Evolutionary conservation across 2,797 vertebrate genomes (phyloP).

Genomic region (Epinephelus malabaricus): DNA sequence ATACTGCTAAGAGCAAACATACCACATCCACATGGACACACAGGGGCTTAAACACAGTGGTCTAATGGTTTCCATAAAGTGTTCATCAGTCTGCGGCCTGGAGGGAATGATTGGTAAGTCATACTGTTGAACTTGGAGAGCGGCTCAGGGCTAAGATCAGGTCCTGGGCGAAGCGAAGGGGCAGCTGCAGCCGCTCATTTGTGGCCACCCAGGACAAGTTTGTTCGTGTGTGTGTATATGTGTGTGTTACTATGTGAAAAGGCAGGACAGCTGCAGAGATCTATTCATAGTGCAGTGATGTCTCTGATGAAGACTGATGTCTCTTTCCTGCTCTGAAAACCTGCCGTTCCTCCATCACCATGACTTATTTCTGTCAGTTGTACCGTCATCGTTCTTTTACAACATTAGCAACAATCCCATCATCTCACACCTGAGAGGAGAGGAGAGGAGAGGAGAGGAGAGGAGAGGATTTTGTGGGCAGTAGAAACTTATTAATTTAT

Average conservation of each 20-base stretch:
- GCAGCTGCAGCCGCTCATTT: slow-evolving; percentile 75
- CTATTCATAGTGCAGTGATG: slow-evolving; percentile 74
- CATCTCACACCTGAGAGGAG: slow-evolving; percentile 9
- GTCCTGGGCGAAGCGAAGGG: slow-evolving; percentile 59
- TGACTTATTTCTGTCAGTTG: slow-evolving; percentile 66
- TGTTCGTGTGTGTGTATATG: slow-evolving; percentile 39
- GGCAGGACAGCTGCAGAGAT: slow-evolving; percentile 71
- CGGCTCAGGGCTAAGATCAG: slow-evolving; percentile 55
- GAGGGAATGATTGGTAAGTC: slow-evolving; percentile 60
- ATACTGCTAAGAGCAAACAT: slow-evolving; percentile 52
- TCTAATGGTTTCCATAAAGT: slow-evolving; percentile 77
- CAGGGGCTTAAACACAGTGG: slow-evolving; percentile 53
- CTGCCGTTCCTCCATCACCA: slow-evolving; percentile 61
- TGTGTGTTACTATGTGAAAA: slow-evolving; percentile 65
- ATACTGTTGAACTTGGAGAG: slow-evolving; percentile 71
- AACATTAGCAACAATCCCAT: slow-evolving; percentile 28
- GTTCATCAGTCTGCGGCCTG: slow-evolving; percentile 67
- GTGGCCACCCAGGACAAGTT: slow-evolving; percentile 72
- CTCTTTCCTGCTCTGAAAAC: slow-evolving; percentile 62
- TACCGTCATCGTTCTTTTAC: slow-evolving; percentile 32
- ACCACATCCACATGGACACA: slow-evolving; percentile 54
- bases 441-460: background rate
- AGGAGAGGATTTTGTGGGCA: background rate
- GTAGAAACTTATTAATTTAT: background rate
- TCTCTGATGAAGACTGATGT: slow-evolving; percentile 60